A percentile compares a stretch with the other conserved stretches of the same genome.
phyloP scores from a whole-genome alignment of 2,888 invertebrate species.

The Tinea pellionella region DNA sequence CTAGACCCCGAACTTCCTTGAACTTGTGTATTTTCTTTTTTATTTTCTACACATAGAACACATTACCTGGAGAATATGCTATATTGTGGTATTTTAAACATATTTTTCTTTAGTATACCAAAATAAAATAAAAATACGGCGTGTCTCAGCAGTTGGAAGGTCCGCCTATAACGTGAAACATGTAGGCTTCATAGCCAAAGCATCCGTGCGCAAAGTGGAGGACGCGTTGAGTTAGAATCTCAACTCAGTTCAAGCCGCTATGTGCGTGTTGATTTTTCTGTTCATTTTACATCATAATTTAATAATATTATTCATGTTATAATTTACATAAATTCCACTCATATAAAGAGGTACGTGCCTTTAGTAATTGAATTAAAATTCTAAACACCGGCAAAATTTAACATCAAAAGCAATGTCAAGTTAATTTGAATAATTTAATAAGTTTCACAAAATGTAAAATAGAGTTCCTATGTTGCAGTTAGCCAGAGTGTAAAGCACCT shows the following conservation, averaged over 20 bases:
- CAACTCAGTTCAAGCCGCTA: too few relatives aligned
- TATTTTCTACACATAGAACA: neutral
- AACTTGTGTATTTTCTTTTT: neutral
- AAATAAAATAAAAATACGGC: too few relatives aligned
- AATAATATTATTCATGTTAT: neutral
- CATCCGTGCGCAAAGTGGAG: too few relatives aligned
- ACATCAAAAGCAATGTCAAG: conserved; percentile 10
- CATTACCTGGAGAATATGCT: neutral
- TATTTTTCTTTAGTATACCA: too few relatives aligned
- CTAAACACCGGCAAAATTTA: conserved; percentile 12
- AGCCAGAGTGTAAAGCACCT: neutral
- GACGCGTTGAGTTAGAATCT: too few relatives aligned
- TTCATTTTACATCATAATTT: too few relatives aligned
- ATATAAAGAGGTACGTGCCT: conserved; percentile 2
- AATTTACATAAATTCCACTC: conserved; percentile 12
- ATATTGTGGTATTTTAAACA: too few relatives aligned
- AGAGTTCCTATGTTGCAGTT: neutral
- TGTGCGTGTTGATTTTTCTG: too few relatives aligned
- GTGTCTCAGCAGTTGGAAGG: too few relatives aligned
- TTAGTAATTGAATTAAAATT: conserved; percentile 11
- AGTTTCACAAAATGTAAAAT: conserved; percentile 1
- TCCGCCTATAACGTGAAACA: too few relatives aligned
- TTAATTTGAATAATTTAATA: conserved; percentile 11
- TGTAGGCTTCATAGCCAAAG: too few relatives aligned
- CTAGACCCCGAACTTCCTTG: neutral